Conservation (phyloP, 2,888 invertebrate species). For the Trimorus sp. region DNA sequence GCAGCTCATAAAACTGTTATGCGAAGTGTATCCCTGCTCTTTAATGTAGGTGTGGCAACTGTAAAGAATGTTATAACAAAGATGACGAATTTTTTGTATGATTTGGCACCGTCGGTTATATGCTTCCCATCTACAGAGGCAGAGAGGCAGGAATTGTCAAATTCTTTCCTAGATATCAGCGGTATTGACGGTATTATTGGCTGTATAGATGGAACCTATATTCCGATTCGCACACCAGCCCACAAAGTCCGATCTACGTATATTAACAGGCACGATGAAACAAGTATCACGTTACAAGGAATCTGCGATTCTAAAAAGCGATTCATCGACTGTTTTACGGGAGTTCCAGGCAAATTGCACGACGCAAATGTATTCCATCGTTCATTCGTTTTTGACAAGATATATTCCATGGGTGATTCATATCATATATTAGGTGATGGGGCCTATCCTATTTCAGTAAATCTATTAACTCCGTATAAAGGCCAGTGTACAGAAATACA, state of each 20-base stretch:
- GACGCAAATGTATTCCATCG: background rate
- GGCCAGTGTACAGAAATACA: background rate
- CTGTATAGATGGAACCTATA: slow-evolving; percentile 31
- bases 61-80: background rate
- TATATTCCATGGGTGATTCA: background rate
- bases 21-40: too few relatives aligned
- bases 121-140: slow-evolving; percentile 15
- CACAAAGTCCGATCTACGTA: slow-evolving; percentile 22
- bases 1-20: too few relatives aligned
- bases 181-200: slow-evolving; percentile 19
- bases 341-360: background rate
- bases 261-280: slow-evolving; percentile 11
- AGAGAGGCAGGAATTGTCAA: background rate
- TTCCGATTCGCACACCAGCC: slow-evolving; percentile 25
- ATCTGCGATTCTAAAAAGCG: background rate
- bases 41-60: too few relatives aligned
- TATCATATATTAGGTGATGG: slow-evolving; percentile 23
- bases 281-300: background rate
- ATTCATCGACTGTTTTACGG: background rate
- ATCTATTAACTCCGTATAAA: slow-evolving; percentile 7
- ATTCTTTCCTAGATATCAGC: slow-evolving; percentile 3
- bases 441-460: slow-evolving; percentile 8
- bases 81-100: slow-evolving; percentile 12
- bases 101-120: slow-evolving; percentile 18
- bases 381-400: background rate